Percentiles rank a stretch among this genome's conserved stretches.
Evolutionary conservation across 1,140 invertebrate genomes (phyloP).

Genomic region (Sarcophaga bullata): DNA sequence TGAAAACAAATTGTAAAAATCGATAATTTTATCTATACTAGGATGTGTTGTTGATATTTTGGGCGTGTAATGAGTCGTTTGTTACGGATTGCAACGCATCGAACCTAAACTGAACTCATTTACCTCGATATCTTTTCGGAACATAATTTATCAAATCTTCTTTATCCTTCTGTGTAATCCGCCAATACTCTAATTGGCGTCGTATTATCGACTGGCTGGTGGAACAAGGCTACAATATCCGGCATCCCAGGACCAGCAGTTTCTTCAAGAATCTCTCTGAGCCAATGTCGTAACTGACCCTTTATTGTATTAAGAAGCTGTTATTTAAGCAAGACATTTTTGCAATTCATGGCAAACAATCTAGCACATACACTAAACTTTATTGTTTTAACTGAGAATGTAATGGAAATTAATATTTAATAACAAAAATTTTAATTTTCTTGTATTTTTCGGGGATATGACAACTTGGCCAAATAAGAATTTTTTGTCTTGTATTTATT

Average conservation of each 20-base stretch:
- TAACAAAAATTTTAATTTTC: background rate
- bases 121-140: conserved; percentile 73
- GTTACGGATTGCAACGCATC: conserved; percentile 2
- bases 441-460: conserved; percentile 41
- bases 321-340: conserved; percentile 81
- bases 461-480: conserved; percentile 44
- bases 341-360: background rate
- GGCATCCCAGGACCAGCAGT: conserved; percentile 66
- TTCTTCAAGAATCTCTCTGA: conserved; percentile 74
- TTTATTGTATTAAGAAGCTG: conserved; percentile 78
- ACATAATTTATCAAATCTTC: conserved; percentile 71
- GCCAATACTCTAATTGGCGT: conserved; percentile 62
- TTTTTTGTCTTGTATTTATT: conserved; percentile 34
- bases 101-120: conserved; percentile 54
- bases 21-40: conserved; percentile 33
- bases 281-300: conserved; percentile 81
- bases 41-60: background rate
- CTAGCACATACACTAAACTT: background rate
- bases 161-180: conserved; percentile 68
- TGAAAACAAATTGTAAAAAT: conserved; percentile 19
- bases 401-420: background rate
- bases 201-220: conserved; percentile 50
- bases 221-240: conserved; percentile 53
- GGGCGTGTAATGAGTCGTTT: background rate
- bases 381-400: background rate